phyloP scores from a whole-genome alignment of 2,113 vertebrate genomes.

The Seriola rivoliana region DNA sequence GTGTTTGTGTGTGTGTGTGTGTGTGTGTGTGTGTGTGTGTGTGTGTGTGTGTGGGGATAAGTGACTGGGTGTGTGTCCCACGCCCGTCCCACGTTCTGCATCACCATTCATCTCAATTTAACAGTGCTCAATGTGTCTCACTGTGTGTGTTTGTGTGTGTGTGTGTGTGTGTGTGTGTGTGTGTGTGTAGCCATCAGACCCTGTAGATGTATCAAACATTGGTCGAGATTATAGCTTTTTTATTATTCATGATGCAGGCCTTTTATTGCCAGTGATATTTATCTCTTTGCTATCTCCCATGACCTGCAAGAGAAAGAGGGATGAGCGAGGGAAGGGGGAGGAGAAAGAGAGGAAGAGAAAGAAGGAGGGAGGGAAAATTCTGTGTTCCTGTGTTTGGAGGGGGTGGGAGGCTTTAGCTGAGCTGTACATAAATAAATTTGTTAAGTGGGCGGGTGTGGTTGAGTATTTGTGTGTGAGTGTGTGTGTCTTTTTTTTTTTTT shows the following conservation, averaged over 20 bases:
- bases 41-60: slow-evolving; percentile 31
- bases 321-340: slow-evolving; percentile 35
- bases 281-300: slow-evolving; percentile 79
- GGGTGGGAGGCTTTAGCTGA: slow-evolving; percentile 64
- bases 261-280: slow-evolving; percentile 86
- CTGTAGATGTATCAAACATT: slow-evolving; percentile 86
- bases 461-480: slow-evolving; percentile 54
- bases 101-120: slow-evolving; percentile 87
- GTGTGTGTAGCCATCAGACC: slow-evolving; percentile 76
- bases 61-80: slow-evolving; percentile 65
- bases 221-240: slow-evolving; percentile 85
- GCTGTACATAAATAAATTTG: slow-evolving; percentile 78
- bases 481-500: slow-evolving; percentile 5
- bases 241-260: slow-evolving; percentile 88
- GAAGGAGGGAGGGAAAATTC: slow-evolving; percentile 45
- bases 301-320: slow-evolving; percentile 72
- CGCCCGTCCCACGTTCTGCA: slow-evolving; percentile 60
- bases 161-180: slow-evolving; percentile 65
- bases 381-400: slow-evolving; percentile 42
- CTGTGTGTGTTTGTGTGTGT: slow-evolving; percentile 67
- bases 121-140: slow-evolving; percentile 71
- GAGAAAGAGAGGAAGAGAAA: slow-evolving; percentile 25
- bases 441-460: slow-evolving; percentile 77
- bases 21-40: slow-evolving; percentile 49
- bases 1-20: slow-evolving; percentile 52